Percentiles rank a stretch among this genome's conserved stretches.
These are phyloP conservation scores for Cyprinodon diabolis DNA, from an alignment of 2,797 vertebrate species.

Conservation along the genomic window DNA sequence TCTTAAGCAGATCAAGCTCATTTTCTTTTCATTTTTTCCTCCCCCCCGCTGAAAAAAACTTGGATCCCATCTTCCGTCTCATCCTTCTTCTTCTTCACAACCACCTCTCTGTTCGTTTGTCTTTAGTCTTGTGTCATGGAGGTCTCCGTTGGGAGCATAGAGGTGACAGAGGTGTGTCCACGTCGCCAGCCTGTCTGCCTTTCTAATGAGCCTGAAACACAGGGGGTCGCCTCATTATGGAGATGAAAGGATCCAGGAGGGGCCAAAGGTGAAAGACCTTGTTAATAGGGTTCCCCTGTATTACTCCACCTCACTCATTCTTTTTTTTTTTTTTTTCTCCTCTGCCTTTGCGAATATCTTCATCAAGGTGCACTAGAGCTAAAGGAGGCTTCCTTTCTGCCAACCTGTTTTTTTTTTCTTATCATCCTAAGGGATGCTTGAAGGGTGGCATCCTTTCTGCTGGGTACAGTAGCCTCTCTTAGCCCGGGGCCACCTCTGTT, in stretches of 20 bases:
- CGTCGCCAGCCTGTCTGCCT: slow-evolving; percentile 75
- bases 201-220: slow-evolving; percentile 86
- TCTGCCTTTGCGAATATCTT: slow-evolving; percentile 12
- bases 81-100: slow-evolving; percentile 36
- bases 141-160: slow-evolving; percentile 61
- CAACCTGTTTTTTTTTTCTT: slow-evolving; percentile 49
- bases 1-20: slow-evolving; percentile 12
- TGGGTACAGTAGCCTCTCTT: slow-evolving; percentile 38
- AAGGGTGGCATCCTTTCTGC: slow-evolving; percentile 41
- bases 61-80: slow-evolving; percentile 41
- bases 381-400: slow-evolving; percentile 42
- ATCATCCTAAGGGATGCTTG: slow-evolving; percentile 51
- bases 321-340: slow-evolving; percentile 16
- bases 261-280: slow-evolving; percentile 82
- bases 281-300: slow-evolving; percentile 74
- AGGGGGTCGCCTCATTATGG: slow-evolving; percentile 87
- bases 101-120: slow-evolving; percentile 54
- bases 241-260: slow-evolving; percentile 81
- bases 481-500: slow-evolving; percentile 50
- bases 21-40: slow-evolving; percentile 3
- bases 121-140: slow-evolving; percentile 60
- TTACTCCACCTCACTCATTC: slow-evolving; percentile 12
- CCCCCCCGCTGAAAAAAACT: slow-evolving; percentile 52
- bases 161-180: slow-evolving; percentile 78
- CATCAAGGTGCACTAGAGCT: slow-evolving; percentile 56